A percentile compares a stretch with the other conserved stretches of the same genome.
Conservation (phyloP, 2,113 vertebrate species). For the Gulo gulo region DNA sequence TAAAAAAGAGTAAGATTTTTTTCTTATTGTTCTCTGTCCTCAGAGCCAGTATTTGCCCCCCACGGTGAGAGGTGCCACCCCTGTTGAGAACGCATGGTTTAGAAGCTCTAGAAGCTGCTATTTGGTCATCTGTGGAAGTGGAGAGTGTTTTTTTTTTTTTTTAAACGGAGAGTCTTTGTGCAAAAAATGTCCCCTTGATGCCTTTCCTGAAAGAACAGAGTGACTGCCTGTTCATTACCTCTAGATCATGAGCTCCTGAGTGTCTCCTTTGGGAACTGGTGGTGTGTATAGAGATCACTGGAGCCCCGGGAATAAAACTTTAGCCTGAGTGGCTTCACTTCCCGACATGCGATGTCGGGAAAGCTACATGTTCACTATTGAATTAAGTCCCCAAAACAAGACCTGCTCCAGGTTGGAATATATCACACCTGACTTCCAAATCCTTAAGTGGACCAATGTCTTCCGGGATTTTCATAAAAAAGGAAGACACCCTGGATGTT, state of each 20-base stretch:
- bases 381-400: not conserved
- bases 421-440: not conserved
- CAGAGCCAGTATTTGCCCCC: not conserved
- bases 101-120: not conserved
- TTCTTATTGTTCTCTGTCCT: not conserved
- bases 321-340: not conserved
- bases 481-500: not conserved
- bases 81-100: not conserved
- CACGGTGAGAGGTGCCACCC: not conserved
- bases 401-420: not conserved
- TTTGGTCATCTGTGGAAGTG: not conserved
- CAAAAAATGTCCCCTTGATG: not conserved
- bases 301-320: not conserved
- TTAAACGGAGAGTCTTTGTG: not conserved
- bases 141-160: not conserved
- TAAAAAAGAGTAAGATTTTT: not conserved
- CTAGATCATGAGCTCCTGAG: not conserved
- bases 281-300: not conserved
- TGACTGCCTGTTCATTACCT: not conserved
- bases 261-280: not conserved
- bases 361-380: not conserved
- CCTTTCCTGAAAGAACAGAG: not conserved
- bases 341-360: not conserved
- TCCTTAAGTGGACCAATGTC: not conserved
- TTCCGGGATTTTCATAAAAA: not conserved